Evolutionary conservation across 2,888 invertebrate genomes (phyloP), one percentile per base, ranked within the genome.

Genomic region (Lymantria monacha): DNA sequence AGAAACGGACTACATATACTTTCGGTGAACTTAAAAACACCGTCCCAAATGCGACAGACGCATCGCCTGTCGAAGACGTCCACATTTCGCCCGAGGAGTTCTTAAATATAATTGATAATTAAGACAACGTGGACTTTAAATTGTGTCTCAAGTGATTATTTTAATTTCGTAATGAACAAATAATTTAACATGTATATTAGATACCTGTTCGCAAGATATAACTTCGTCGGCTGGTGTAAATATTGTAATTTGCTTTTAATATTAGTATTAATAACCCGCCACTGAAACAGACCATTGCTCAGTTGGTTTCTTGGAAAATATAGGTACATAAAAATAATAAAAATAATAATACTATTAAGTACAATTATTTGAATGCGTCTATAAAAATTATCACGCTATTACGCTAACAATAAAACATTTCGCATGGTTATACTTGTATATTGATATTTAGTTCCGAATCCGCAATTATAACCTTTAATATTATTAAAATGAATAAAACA

Each of bases 211-310:
- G 74, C 73, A 67, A 73, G 63, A 70, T 76, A 73, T 79, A 77
- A 70, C 70, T 71, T 71, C 70, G 75, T 76, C 79, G 74, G 81
- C 80, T 73, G 76, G 66, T 91, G 90, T 91, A 91, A 85, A 91
- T 91, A 91, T 81, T 87, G 85, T 89, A 89, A 83, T 85, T 87
- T 80, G 88, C 88, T 90, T 90, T 77, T 85, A 83, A 81, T 79
- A 77, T 82, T 84, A 85, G 79, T 73, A 74, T 61, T 86, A 22
- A 66, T 78, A 82, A 79, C 74, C 81, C 77, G 83, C 79, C 90
- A 89, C 88, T 91, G 89, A 87, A 91, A 91, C 90, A 81, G 86
- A 77, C 83, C 87, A 90, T 91, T 81, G 82, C 79, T 72, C 71
- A 85, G 87, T 83, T 53, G 31, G 55, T 45, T 13, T 1, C 14